Conservation (phyloP, 2,113 vertebrate genomes). For the Plestiodon gilberti region DNA sequence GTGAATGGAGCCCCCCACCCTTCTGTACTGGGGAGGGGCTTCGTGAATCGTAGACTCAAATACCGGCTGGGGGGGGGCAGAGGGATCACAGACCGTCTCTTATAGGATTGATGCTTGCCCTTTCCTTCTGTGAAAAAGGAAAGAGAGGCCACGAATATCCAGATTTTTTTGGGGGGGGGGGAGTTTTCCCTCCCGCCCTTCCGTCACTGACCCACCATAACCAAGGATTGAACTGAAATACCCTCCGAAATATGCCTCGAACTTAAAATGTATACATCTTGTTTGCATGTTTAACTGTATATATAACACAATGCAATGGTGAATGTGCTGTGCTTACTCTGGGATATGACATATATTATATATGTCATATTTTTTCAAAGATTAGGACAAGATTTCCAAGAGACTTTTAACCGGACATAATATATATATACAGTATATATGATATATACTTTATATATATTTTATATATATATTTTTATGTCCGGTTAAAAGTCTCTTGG, state of each 20-base stretch:
- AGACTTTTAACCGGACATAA: neutral
- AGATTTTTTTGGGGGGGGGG: neutral
- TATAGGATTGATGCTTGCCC: neutral
- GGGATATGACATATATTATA: too few species aligned
- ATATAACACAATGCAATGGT: too few species aligned
- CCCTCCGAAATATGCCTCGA: neutral
- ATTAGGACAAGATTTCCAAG: neutral
- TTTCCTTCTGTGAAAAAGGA: neutral
- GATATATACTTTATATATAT: too few species aligned
- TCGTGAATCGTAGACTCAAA: neutral
- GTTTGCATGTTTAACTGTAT: neutral
- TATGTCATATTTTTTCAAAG: neutral
- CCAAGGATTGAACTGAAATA: too few species aligned
- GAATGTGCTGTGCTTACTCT: neutral
- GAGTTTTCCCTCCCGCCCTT: neutral
- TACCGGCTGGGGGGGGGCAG: too few species aligned
- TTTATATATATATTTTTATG: neutral
- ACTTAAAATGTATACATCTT: neutral
- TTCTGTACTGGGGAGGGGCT: neutral
- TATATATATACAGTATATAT: too few species aligned
- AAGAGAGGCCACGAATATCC: neutral
- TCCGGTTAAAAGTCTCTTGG: neutral
- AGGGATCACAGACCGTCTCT: too few species aligned
- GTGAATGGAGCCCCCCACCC: neutral
- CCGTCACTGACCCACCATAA: too few species aligned